A percentile compares a stretch with the other conserved stretches of the same genome.
phyloP scores from a whole-genome alignment of 2,888 invertebrate genomes.

The Brachynemurus nebulosus region DNA sequence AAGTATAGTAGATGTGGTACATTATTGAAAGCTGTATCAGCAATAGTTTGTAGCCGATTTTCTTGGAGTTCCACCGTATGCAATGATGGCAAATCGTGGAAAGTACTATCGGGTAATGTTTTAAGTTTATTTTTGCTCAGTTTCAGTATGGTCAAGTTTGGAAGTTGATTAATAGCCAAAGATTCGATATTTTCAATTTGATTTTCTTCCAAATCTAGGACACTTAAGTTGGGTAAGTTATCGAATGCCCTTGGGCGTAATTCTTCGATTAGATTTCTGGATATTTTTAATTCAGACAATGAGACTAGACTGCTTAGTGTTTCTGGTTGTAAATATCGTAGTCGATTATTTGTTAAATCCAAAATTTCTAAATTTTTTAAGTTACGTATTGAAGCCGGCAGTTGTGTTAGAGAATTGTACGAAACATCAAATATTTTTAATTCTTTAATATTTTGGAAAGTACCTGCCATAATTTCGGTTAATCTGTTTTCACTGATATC shows the following conservation, averaged over 20 bases:
- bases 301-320: slow-evolving; percentile 54
- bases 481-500: slow-evolving; percentile 66
- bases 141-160: slow-evolving; percentile 52
- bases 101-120: slow-evolving; percentile 60
- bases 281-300: slow-evolving; percentile 55
- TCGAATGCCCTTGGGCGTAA: slow-evolving; percentile 57
- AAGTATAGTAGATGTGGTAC: slow-evolving; percentile 66
- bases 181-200: slow-evolving; percentile 60
- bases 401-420: slow-evolving; percentile 56
- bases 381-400: slow-evolving; percentile 56
- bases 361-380: slow-evolving; percentile 53
- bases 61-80: slow-evolving; percentile 67
- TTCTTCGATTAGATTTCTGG: slow-evolving; percentile 58
- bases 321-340: slow-evolving; percentile 53
- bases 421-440: slow-evolving; percentile 64
- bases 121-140: slow-evolving; percentile 59
- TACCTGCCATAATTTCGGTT: slow-evolving; percentile 47
- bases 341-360: slow-evolving; percentile 65
- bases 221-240: slow-evolving; percentile 52
- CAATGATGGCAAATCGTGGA: slow-evolving; percentile 59
- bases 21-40: slow-evolving; percentile 59
- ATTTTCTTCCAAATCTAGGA: slow-evolving; percentile 69
- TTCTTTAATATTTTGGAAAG: slow-evolving; percentile 47
- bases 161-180: slow-evolving; percentile 54
- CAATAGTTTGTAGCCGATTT: slow-evolving; percentile 58